Evolutionary conservation across 2,797 vertebrate genomes (phyloP), one percentile per base, ranked within the genome.

Genomic region (Pteronotus mesoamericanus): DNA sequence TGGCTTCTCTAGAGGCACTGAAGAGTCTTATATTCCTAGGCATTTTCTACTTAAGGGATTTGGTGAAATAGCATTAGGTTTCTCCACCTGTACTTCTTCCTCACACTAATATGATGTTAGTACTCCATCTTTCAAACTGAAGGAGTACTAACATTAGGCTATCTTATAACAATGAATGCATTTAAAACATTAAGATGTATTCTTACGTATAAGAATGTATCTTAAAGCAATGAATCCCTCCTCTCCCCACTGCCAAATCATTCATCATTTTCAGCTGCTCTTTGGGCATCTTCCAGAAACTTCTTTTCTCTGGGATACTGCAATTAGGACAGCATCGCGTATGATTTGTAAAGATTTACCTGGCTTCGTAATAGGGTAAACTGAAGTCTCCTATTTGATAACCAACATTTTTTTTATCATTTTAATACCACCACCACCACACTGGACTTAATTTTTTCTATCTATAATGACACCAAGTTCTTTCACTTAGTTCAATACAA

Each of bases 381-480:
- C 18, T 44, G 4, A 86, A 61, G 24, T 21, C 71, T 79, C 78
- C 46, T 39, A n/a, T 24, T 26, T 68, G 51, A 94, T 42, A 51
- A 69, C 10, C 4, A 68, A 51, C 39, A 94, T 26, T 86, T 48
- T 48, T 51, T 48, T 77, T 42, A 86, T 10, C 26, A 75, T 94
- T 89, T 51, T 90, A 94, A 57, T 0, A 72, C 24, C 16, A 93
- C 6, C 16, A 93, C 6, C 15, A 57, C 18, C 46, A 74, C 2
- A 29, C 9, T 51, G 18, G 12, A 86, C 55, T 74, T 90, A 68
- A 42, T 37, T 79, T 97, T 95, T 96, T 80, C 64, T 74, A 78
- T 69, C 42, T 78, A 94, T 22, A 82, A n/a, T 64, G 37, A 89
- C 53, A 92, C 7, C 3, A 1, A 88, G 15, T 53, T 57, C 37